These are phyloP conservation scores for Chymomyza fuscimana DNA, from an alignment of 2,888 invertebrate species.

Conservation along the genomic window DNA sequence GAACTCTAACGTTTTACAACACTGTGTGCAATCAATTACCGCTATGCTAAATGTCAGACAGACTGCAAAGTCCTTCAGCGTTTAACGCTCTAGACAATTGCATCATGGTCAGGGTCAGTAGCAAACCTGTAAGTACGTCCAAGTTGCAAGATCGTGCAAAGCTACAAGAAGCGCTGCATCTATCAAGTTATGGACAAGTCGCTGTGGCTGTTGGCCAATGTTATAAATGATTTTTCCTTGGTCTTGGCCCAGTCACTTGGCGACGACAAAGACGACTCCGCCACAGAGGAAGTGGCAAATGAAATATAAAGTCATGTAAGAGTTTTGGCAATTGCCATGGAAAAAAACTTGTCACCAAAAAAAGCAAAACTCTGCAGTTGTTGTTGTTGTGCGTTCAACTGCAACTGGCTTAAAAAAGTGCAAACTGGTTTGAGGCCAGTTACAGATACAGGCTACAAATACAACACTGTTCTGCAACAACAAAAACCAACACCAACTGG, in stretches of 20 bases:
- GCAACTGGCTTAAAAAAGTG: background rate
- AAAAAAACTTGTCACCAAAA: slow-evolving; percentile 15
- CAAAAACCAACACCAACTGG: slow-evolving; percentile 10
- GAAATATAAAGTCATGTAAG: slow-evolving; percentile 37
- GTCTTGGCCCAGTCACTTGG: slow-evolving; percentile 20
- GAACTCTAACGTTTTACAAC: background rate
- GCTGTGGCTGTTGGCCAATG: background rate
- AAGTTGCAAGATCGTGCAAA: too few relatives aligned
- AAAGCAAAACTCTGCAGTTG: too few relatives aligned
- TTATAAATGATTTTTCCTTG: slow-evolving; percentile 17
- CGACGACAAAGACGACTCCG: slow-evolving; percentile 6
- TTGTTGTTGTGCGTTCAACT: background rate
- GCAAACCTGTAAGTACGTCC: background rate
- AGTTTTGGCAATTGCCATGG: slow-evolving; percentile 15
- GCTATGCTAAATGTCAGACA: slow-evolving; percentile 27
- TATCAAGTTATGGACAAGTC: background rate
- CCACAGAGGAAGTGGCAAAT: slow-evolving; percentile 29
- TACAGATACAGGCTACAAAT: background rate
- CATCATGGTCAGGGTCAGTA: slow-evolving; percentile 39
- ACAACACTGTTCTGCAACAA: too few relatives aligned
- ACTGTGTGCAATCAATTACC: slow-evolving; percentile 31
- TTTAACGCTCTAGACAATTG: background rate
- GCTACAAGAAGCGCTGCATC: slow-evolving; percentile 14
- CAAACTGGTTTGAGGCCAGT: background rate
- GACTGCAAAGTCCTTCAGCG: background rate